phyloP scores from a whole-genome alignment of 1,140 invertebrate species.

The Achatina immaculata region DNA sequence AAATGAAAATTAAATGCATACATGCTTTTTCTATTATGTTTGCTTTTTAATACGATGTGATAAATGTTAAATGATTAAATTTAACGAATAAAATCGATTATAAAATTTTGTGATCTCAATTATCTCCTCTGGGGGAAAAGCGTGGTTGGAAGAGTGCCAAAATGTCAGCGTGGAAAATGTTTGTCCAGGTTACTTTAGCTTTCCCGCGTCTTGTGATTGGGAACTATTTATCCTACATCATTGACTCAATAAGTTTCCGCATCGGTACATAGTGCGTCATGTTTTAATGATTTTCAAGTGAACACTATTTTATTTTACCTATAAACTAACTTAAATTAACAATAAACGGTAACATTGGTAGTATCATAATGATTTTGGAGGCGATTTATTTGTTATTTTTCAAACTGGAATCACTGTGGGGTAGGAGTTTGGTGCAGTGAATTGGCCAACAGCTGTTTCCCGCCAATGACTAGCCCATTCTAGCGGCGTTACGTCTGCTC shows the following conservation, averaged over 20 bases:
- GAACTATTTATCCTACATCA: slow-evolving; percentile 38
- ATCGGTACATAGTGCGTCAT: slow-evolving; percentile 51
- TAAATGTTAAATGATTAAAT: no score
- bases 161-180: slow-evolving; percentile 15
- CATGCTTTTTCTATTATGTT: no score
- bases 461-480: slow-evolving; percentile 68
- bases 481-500: slow-evolving; percentile 51
- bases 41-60: no score
- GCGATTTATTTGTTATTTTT: background rate
- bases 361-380: background rate
- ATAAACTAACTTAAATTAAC: background rate
- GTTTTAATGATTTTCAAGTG: slow-evolving; percentile 43
- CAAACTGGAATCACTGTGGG: background rate
- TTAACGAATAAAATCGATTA: no score
- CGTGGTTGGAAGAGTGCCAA: slow-evolving; percentile 22
- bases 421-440: slow-evolving; percentile 47
- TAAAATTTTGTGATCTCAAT: no score
- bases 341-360: background rate
- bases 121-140: background rate
- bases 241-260: slow-evolving; percentile 38
- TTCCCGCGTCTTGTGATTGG: slow-evolving; percentile 65
- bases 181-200: slow-evolving; percentile 52
- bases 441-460: slow-evolving; percentile 66
- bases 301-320: background rate
- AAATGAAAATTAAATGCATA: no score